phyloP scores from a whole-genome alignment of 1,140 invertebrate species.

The Geopemphigus sp. region DNA sequence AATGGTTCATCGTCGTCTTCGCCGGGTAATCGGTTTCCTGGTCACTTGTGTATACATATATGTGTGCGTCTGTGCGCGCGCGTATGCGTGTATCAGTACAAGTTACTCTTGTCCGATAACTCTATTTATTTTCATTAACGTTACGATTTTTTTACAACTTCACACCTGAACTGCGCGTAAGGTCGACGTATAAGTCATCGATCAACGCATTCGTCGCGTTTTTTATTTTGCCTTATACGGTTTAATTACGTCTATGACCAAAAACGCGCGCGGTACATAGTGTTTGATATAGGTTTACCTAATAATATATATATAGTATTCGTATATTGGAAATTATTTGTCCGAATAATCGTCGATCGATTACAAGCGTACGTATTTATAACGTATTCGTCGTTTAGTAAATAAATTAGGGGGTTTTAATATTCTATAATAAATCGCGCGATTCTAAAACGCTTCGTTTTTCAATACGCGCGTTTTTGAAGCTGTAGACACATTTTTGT shows the following conservation, averaged over 20 bases:
- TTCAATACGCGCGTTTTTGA: too few species aligned
- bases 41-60: background rate
- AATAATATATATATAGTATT: too few species aligned
- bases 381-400: too few species aligned
- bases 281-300: too few species aligned
- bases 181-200: constrained; percentile 1
- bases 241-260: background rate
- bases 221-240: constrained; percentile 17
- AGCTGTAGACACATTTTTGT: too few species aligned
- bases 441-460: too few species aligned
- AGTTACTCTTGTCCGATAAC: constrained; percentile 33
- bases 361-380: too few species aligned
- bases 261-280: background rate
- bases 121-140: constrained; percentile 36
- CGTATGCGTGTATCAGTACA: background rate
- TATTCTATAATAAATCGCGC: too few species aligned
- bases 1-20: constrained; percentile 1
- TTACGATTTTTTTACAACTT: constrained; percentile 29
- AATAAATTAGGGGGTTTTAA: too few species aligned
- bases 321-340: too few species aligned
- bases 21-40: constrained; percentile 34
- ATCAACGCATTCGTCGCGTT: constrained; percentile 1
- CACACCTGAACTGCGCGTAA: constrained; percentile 21
- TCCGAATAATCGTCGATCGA: too few species aligned
- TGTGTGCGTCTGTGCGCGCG: background rate